A percentile compares a stretch with the other conserved stretches of the same genome.
Conservation (phyloP, 1,140 invertebrate species). For the Melipona quadrifasciata region DNA sequence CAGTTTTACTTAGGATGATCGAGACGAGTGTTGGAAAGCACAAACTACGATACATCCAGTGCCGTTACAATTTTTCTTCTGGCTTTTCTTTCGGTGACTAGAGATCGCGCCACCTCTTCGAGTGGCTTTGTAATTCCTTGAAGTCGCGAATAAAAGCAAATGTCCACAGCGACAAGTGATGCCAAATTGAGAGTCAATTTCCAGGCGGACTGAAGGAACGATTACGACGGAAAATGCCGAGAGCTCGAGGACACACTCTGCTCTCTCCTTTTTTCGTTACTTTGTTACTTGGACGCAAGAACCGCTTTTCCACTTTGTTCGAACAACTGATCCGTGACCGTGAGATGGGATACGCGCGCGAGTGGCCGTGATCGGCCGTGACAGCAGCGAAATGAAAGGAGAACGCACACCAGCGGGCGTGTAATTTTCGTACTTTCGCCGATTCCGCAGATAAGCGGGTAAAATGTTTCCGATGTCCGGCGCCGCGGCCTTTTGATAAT, state of each 20-base stretch:
- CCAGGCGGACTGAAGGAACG: too few relatives aligned
- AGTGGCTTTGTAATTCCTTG: too few relatives aligned
- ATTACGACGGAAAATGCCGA: too few relatives aligned
- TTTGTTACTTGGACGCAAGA: not conserved
- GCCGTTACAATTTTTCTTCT: too few relatives aligned
- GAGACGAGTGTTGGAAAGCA: too few relatives aligned
- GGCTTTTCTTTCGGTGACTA: too few relatives aligned
- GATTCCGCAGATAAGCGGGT: conserved; percentile 46
- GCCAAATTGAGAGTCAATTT: too few relatives aligned
- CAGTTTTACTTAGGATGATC: too few relatives aligned
- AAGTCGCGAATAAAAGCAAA: too few relatives aligned
- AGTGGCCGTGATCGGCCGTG: conserved; percentile 30
- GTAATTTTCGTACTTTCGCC: conserved; percentile 49
- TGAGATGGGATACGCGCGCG: not conserved
- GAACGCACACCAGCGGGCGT: conserved; percentile 6
- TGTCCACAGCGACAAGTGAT: too few relatives aligned
- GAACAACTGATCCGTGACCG: not conserved
- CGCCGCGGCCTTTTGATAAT: conserved; percentile 37
- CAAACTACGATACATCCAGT: too few relatives aligned
- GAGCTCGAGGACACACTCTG: not conserved
- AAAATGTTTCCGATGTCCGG: conserved; percentile 52
- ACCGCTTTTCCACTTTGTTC: not conserved
- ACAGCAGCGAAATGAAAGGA: conserved; percentile 34
- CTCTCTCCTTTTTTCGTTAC: not conserved
- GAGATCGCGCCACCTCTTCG: too few relatives aligned